These are phyloP conservation scores for Deroptyus accipitrinus DNA, from an alignment of 2,113 vertebrate genomes.

Conservation along the genomic window DNA sequence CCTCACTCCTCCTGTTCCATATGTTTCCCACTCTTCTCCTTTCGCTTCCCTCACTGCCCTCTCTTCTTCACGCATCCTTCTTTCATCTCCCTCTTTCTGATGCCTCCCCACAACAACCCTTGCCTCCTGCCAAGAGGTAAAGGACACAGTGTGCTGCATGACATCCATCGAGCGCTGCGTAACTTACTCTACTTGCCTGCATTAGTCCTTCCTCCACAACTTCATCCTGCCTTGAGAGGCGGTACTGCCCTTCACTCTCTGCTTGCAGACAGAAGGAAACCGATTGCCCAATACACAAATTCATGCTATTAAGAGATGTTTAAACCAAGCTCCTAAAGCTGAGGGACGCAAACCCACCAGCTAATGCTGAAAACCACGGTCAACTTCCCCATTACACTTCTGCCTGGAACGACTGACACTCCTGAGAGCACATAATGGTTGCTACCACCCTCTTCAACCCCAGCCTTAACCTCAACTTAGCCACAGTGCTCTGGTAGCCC, in stretches of 20 bases:
- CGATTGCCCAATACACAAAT: neutral
- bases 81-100: neutral
- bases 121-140: neutral
- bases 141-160: neutral
- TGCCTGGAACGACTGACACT: neutral
- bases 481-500: neutral
- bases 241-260: neutral
- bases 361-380: neutral
- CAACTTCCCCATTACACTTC: neutral
- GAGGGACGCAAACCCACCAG: neutral
- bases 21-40: neutral
- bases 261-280: neutral
- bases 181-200: neutral
- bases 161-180: rapidly evolving
- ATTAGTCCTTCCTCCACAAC: neutral
- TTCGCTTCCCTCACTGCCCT: neutral
- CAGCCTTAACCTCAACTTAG: neutral
- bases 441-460: neutral
- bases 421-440: neutral
- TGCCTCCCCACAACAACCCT: neutral
- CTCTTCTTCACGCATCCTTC: neutral
- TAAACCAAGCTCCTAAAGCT: neutral
- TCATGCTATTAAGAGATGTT: neutral
- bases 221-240: neutral
- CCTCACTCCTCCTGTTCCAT: neutral